These are phyloP conservation scores for Procambarus virginalis DNA, from an alignment of 1,140 invertebrate genomes.

Conservation along the genomic window DNA sequence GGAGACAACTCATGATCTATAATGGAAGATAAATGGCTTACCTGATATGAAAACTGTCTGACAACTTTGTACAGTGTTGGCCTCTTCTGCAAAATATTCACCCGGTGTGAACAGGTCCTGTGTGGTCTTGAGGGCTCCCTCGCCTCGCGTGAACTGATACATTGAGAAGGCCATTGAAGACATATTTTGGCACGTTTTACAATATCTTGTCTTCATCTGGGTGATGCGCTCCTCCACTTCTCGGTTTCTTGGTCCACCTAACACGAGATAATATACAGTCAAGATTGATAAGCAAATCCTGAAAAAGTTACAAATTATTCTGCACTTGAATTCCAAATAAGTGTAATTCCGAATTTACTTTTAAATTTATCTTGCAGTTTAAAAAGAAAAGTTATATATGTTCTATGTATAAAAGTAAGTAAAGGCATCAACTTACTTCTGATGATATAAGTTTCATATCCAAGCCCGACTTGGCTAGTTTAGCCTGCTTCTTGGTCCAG, in stretches of 20 bases:
- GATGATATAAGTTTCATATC: slow-evolving; percentile 99
- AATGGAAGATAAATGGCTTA: slow-evolving; percentile 74
- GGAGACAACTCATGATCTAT: neutral
- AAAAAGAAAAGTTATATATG: no score
- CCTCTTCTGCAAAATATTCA: slow-evolving; percentile 99
- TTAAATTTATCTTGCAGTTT: no score
- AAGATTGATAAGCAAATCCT: no score
- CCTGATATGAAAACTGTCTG: slow-evolving; percentile 98
- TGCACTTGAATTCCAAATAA: no score
- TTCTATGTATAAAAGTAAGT: neutral
- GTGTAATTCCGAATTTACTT: no score
- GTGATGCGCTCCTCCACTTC: slow-evolving; percentile 78
- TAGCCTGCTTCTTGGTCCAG: slow-evolving; percentile 85
- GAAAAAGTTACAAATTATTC: no score
- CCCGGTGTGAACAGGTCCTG: slow-evolving; percentile 99
- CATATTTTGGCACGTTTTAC: slow-evolving; percentile 98
- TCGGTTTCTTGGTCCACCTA: slow-evolving; percentile 72
- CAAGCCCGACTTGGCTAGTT: slow-evolving; percentile 96
- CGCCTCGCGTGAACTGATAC: slow-evolving; percentile 99
- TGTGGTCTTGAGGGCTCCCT: slow-evolving; percentile 97
- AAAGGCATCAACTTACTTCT: slow-evolving; percentile 83
- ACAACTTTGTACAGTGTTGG: slow-evolving; percentile 99
- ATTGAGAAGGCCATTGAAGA: slow-evolving; percentile 98
- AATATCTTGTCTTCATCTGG: slow-evolving; percentile 94
- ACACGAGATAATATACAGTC: no score